A percentile compares a stretch with the other conserved stretches of the same genome.
These are phyloP conservation scores for Adelges cooleyi DNA, from an alignment of 1,140 invertebrate species.

Conservation along the genomic window DNA sequence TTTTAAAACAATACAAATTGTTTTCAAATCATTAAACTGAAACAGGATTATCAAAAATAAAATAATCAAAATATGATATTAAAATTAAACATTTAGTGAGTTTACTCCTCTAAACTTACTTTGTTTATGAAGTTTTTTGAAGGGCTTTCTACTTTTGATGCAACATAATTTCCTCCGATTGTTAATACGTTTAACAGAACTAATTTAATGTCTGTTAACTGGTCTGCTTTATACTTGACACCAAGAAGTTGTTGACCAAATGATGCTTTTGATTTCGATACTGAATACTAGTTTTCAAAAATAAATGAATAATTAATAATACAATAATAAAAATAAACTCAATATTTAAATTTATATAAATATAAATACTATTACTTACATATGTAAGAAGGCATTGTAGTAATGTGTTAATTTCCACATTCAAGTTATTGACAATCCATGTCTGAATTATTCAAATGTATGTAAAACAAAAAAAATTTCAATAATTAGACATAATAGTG, in stretches of 20 bases:
- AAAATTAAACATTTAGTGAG: neutral
- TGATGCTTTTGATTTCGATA: constrained; percentile 43
- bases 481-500: neutral
- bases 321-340: neutral
- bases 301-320: no score
- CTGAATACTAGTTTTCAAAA: constrained; percentile 39
- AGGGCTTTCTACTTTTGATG: neutral
- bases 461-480: constrained; percentile 35
- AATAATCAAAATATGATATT: neutral
- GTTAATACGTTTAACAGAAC: neutral
- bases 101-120: neutral
- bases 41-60: constrained; percentile 1
- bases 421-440: constrained; percentile 41
- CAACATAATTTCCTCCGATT: neutral
- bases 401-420: constrained; percentile 47
- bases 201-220: constrained; percentile 19
- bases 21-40: constrained; percentile 31
- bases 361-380: constrained; percentile 16
- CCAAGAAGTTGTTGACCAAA: constrained; percentile 52
- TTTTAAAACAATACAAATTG: constrained; percentile 43
- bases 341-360: neutral
- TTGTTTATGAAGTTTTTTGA: constrained; percentile 9
- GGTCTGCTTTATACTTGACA: constrained; percentile 43
- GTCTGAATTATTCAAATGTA: no score
- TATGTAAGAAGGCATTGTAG: constrained; percentile 45